Evolutionary conservation across 1,140 invertebrate species (phyloP).

Genomic region (Venustaconcha ellipsiformis): DNA sequence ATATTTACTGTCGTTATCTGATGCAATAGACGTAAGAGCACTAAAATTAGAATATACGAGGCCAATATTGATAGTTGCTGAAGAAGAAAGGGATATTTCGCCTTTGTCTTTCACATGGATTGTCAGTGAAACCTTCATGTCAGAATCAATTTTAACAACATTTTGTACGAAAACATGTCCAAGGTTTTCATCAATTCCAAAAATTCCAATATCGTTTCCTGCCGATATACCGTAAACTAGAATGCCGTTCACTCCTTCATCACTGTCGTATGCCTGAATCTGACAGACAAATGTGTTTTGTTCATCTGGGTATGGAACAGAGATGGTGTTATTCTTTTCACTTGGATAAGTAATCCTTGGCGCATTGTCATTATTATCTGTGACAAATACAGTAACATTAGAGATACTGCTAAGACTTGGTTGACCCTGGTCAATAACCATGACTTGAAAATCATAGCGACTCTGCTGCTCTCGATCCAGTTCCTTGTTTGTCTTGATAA

Average conservation of each 20-base stretch:
- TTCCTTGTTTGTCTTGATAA: constrained; percentile 75
- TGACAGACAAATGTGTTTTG: constrained; percentile 22
- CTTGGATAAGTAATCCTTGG: constrained; percentile 72
- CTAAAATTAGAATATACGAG: constrained; percentile 28
- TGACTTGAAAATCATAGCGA: constrained; percentile 81
- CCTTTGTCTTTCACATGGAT: constrained; percentile 25
- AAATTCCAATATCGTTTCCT: constrained; percentile 76
- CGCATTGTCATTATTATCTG: constrained; percentile 93
- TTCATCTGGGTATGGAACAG: constrained; percentile 36
- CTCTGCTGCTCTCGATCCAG: constrained; percentile 87
- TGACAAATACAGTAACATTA: constrained; percentile 48
- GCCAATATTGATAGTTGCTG: constrained; percentile 5
- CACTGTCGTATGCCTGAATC: constrained; percentile 47
- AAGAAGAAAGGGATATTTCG: constrained; percentile 4
- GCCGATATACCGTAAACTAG: constrained; percentile 42
- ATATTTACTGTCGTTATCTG: constrained; percentile 5
- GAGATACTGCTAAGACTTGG: constrained; percentile 71
- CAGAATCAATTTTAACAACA: constrained; percentile 23
- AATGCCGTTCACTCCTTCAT: constrained; percentile 42
- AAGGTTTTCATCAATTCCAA: constrained; percentile 86
- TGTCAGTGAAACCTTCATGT: constrained; percentile 9
- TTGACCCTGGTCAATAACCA: constrained; percentile 80
- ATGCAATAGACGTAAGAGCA: background rate
- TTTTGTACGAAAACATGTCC: constrained; percentile 71
- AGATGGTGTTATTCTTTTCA: constrained; percentile 47